Evolutionary conservation across 2,113 vertebrate genomes (phyloP).

Genomic region (Neolamprologus kungweensis): DNA sequence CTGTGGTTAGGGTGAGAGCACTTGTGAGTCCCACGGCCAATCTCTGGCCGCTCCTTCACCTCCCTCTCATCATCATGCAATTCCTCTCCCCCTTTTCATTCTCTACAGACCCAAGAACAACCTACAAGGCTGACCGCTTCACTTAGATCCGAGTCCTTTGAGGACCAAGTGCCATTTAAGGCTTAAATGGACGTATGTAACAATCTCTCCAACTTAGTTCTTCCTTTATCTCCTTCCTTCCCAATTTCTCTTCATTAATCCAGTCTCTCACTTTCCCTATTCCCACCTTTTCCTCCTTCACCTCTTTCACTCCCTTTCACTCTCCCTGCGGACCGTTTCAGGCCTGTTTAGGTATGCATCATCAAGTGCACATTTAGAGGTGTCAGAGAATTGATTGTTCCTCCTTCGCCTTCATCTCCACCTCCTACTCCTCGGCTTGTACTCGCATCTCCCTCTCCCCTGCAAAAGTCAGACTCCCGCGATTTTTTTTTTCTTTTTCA

Average conservation of each 20-base stretch:
- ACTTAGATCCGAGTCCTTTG: not conserved
- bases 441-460: not conserved
- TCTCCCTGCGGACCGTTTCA: constrained; percentile 31
- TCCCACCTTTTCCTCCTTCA: not conserved
- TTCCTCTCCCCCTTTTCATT: not conserved
- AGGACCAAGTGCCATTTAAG: constrained; percentile 27
- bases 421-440: constrained; percentile 20
- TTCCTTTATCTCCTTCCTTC: constrained; percentile 11
- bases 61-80: constrained; percentile 43
- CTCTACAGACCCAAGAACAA: constrained; percentile 6
- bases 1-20: not conserved
- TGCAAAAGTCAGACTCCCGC: not conserved
- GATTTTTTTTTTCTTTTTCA: not conserved
- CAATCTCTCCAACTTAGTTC: constrained; percentile 16
- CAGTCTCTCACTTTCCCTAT: not conserved
- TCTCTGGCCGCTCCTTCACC: constrained; percentile 24
- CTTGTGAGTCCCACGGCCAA: not conserved
- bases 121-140: constrained; percentile 31
- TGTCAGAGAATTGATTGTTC: constrained; percentile 61
- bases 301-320: not conserved
- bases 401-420: constrained; percentile 49
- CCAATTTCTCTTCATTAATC: constrained; percentile 45
- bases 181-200: constrained; percentile 5
- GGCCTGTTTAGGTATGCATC: constrained; percentile 64
- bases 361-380: constrained; percentile 64